A percentile compares a stretch with the other conserved stretches of the same genome.
Conservation (phyloP, 1,140 invertebrate species). For the Bathynomus jamesi region DNA sequence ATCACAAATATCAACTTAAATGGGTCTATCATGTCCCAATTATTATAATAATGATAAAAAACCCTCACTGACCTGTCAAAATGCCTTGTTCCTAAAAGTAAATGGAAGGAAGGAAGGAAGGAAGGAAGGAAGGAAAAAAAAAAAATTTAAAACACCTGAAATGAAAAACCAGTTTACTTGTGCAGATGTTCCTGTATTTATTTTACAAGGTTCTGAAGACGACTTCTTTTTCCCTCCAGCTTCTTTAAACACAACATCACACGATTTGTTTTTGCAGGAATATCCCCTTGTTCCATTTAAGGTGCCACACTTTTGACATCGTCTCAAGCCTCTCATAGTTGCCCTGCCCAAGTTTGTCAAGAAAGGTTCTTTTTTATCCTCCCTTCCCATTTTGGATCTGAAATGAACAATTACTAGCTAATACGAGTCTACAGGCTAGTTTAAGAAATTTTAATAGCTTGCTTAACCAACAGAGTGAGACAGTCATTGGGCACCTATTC, state of each 20-base stretch:
- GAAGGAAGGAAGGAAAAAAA: neutral
- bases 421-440: too few relatives aligned
- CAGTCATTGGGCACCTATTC: too few relatives aligned
- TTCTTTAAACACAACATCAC: conserved; percentile 54
- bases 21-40: neutral
- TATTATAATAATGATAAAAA: neutral
- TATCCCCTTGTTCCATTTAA: conserved; percentile 66
- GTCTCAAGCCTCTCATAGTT: conserved; percentile 60
- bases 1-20: neutral
- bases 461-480: too few relatives aligned
- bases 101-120: neutral
- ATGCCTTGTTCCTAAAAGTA: neutral
- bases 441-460: too few relatives aligned
- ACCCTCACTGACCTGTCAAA: neutral
- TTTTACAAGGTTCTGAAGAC: conserved; percentile 59
- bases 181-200: conserved; percentile 54
- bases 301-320: conserved; percentile 69
- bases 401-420: too few relatives aligned
- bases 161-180: conserved; percentile 42
- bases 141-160: neutral
- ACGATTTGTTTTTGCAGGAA: conserved; percentile 68
- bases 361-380: conserved; percentile 45
- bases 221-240: conserved; percentile 55
- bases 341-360: conserved; percentile 59
- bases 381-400: conserved; percentile 28